A percentile compares a stretch with the other conserved stretches of the same genome.
Conservation (phyloP, 2,888 invertebrate species). For the Oscheius sp. region DNA sequence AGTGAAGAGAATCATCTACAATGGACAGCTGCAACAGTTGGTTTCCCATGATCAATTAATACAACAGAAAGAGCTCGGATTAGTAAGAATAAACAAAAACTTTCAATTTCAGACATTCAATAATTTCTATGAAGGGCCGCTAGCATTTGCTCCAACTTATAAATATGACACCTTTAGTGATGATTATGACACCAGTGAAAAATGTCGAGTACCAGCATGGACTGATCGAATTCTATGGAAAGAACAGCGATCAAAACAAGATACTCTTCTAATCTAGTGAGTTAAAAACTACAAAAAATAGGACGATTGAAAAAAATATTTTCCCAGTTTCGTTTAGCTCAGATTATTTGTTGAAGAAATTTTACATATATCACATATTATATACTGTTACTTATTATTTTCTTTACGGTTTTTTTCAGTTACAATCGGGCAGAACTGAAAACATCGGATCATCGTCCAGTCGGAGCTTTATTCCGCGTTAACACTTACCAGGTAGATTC, state of each 20-base stretch:
- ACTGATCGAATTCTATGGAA: constrained; percentile 97
- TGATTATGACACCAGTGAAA: constrained; percentile 98
- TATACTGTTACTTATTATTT: not conserved
- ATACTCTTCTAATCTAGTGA: constrained; percentile 35
- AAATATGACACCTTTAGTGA: constrained; percentile 98
- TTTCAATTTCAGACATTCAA: constrained; percentile 79
- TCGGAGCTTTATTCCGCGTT: constrained; percentile 87
- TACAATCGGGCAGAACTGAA: constrained; percentile 92
- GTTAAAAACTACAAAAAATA: no score
- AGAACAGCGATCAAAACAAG: constrained; percentile 48
- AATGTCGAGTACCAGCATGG: constrained; percentile 85
- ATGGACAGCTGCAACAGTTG: constrained; percentile 81
- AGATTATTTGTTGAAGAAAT: not conserved
- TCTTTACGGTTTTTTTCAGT: constrained; percentile 78
- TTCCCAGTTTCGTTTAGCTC: not conserved
- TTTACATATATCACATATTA: not conserved
- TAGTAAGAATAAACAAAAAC: constrained; percentile 51
- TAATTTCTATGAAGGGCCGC: constrained; percentile 89
- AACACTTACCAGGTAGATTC: constrained; percentile 85
- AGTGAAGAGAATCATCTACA: constrained; percentile 83
- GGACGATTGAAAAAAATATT: no score
- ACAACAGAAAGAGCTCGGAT: constrained; percentile 72
- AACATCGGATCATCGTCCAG: constrained; percentile 78
- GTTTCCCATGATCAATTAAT: constrained; percentile 87
- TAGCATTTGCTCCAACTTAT: constrained; percentile 93